Conservation (phyloP, 2,797 vertebrate genomes). For the Remorina albescens region DNA sequence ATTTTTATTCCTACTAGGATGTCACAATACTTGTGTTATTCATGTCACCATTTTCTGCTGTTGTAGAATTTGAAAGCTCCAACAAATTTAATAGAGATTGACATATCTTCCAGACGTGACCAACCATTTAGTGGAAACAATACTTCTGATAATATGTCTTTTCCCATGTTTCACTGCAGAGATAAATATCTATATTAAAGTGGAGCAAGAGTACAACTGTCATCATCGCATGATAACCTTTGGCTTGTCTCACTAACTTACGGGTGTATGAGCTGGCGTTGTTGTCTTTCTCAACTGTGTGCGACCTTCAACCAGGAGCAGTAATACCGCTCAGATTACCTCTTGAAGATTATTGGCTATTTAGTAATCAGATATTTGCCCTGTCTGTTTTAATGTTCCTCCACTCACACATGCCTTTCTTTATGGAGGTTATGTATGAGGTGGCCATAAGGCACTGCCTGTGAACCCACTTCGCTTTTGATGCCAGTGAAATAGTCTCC, state of each 20-base stretch:
- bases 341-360: constrained; percentile 14
- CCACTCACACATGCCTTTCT: background rate
- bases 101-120: background rate
- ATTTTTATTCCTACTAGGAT: too few species aligned
- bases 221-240: constrained; percentile 21
- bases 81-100: background rate
- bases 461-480: background rate
- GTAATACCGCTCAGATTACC: constrained; percentile 18
- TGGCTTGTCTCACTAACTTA: background rate
- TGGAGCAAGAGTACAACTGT: background rate
- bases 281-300: constrained; percentile 16
- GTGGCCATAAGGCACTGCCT: background rate
- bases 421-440: background rate
- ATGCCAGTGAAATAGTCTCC: background rate
- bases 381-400: background rate
- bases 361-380: constrained; percentile 8
- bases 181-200: background rate
- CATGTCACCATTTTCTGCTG: background rate
- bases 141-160: background rate
- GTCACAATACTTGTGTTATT: background rate
- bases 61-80: constrained; percentile 4
- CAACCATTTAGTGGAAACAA: background rate
- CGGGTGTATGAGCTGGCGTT: background rate
- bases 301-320: constrained; percentile 32
- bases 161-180: background rate